Conservation (phyloP, 2,888 invertebrate species). For the Chromoteleia sp. region DNA sequence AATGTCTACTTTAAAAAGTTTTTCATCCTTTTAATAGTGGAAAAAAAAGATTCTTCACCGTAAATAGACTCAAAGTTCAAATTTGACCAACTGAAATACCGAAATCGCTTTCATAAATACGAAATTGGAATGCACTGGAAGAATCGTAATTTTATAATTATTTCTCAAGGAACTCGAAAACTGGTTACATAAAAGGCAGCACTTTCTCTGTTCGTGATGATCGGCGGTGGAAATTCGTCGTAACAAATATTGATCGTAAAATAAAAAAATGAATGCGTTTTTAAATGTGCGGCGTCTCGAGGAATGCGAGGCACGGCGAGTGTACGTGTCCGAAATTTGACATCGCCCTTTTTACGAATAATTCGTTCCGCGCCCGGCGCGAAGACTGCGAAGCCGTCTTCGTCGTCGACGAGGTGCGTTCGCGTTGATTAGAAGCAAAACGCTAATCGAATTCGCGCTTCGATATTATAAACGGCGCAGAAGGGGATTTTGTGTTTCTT, state of each 20-base stretch:
- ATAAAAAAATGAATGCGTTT: slow-evolving; percentile 19
- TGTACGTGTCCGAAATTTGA: slow-evolving; percentile 50
- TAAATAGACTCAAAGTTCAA: too few species aligned
- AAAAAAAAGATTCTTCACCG: too few species aligned
- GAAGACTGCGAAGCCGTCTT: slow-evolving; percentile 39
- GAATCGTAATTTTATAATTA: not conserved
- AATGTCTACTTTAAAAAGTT: too few species aligned
- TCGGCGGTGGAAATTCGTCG: not conserved
- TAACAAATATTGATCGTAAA: slow-evolving; percentile 26
- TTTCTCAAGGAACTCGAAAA: not conserved
- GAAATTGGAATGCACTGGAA: too few species aligned
- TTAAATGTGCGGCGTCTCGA: slow-evolving; percentile 18
- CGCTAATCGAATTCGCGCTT: slow-evolving; percentile 73
- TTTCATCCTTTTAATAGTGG: too few species aligned
- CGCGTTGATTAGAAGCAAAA: slow-evolving; percentile 70
- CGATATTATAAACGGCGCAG: slow-evolving; percentile 53
- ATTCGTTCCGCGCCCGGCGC: slow-evolving; percentile 15
- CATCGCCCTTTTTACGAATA: slow-evolving; percentile 33
- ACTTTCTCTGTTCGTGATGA: not conserved
- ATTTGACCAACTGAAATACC: too few species aligned
- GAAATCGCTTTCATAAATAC: too few species aligned
- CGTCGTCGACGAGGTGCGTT: slow-evolving; percentile 22
- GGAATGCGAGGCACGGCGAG: slow-evolving; percentile 45
- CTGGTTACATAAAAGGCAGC: slow-evolving; percentile 1
- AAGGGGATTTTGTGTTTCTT: slow-evolving; percentile 8